A percentile compares a stretch with the other conserved stretches of the same genome.
Evolutionary conservation across 2,797 vertebrate species (phyloP).

Genomic region (Lutjanus campechanus): DNA sequence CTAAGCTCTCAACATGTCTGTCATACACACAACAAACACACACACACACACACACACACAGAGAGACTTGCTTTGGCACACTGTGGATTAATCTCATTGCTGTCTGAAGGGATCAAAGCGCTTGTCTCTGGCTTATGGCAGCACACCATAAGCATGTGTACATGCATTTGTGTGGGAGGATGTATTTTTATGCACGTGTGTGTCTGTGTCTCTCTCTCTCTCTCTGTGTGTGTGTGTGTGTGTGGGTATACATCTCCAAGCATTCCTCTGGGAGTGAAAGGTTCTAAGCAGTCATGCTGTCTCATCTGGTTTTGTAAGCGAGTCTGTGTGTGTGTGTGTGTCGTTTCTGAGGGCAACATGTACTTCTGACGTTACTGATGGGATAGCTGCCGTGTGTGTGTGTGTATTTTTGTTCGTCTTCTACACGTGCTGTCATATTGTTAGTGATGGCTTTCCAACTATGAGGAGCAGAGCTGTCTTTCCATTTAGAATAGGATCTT

Average conservation of each 20-base stretch:
- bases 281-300: slow-evolving; percentile 61
- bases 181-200: slow-evolving; percentile 36
- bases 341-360: slow-evolving; percentile 42
- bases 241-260: slow-evolving; percentile 38
- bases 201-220: slow-evolving; percentile 14
- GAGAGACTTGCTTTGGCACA: slow-evolving; percentile 49
- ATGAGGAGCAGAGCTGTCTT: slow-evolving; percentile 51
- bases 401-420: slow-evolving; percentile 9
- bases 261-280: slow-evolving; percentile 52
- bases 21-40: slow-evolving; percentile 39
- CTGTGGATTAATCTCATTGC: slow-evolving; percentile 75
- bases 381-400: slow-evolving; percentile 22
- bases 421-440: slow-evolving; percentile 25
- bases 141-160: slow-evolving; percentile 59
- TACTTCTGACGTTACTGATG: slow-evolving; percentile 40
- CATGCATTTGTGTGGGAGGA: slow-evolving; percentile 63
- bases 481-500: slow-evolving; percentile 66
- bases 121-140: slow-evolving; percentile 45
- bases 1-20: slow-evolving; percentile 66
- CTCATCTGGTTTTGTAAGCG: slow-evolving; percentile 53
- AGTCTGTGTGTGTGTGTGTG: slow-evolving; percentile 29
- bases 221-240: slow-evolving; percentile 11
- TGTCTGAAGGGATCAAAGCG: slow-evolving; percentile 76
- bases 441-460: slow-evolving; percentile 36
- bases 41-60: slow-evolving; percentile 27